Percentiles rank a stretch among this genome's conserved stretches.
Evolutionary conservation across 92 coral and sea anemone genomes (phyloP).

Genomic region (Chrysogorgia sp.): DNA sequence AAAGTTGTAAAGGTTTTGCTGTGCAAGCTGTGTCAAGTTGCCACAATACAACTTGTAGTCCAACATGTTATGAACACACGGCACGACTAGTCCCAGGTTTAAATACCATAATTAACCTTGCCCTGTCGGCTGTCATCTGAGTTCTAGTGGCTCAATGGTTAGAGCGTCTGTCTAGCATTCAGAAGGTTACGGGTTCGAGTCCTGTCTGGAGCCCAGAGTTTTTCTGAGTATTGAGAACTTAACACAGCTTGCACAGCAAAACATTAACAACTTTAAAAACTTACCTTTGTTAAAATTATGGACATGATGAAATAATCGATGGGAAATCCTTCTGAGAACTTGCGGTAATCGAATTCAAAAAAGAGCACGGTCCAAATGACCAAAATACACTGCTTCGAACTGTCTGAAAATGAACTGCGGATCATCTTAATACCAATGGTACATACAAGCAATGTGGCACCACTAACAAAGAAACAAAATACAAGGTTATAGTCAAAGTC

Average conservation of each 20-base stretch:
- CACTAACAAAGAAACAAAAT: slow-evolving; percentile 54
- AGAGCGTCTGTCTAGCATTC: no score
- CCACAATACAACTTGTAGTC: no score
- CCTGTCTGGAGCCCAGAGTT: no score
- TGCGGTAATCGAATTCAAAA: slow-evolving; percentile 81
- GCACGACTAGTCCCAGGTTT: no score
- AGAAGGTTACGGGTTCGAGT: no score
- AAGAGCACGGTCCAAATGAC: slow-evolving; percentile 88
- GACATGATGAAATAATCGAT: slow-evolving; percentile 97
- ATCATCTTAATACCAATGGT: slow-evolving; percentile 84
- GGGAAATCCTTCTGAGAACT: slow-evolving; percentile 80
- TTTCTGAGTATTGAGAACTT: neutral
- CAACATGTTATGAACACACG: no score
- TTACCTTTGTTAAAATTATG: slow-evolving; percentile 82
- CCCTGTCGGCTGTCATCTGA: no score
- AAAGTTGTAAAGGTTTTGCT: no score
- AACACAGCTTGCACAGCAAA: neutral
- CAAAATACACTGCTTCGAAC: slow-evolving; percentile 81
- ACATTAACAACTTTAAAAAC: neutral
- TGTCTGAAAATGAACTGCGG: slow-evolving; percentile 88
- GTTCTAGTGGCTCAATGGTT: no score
- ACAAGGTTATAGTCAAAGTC: neutral
- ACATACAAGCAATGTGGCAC: slow-evolving; percentile 79
- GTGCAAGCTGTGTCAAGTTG: no score
- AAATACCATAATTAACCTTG: no score